Base-by-base conservation (phyloP, 2,888 invertebrate species). In the Parascotia fuliginaria region DNA sequence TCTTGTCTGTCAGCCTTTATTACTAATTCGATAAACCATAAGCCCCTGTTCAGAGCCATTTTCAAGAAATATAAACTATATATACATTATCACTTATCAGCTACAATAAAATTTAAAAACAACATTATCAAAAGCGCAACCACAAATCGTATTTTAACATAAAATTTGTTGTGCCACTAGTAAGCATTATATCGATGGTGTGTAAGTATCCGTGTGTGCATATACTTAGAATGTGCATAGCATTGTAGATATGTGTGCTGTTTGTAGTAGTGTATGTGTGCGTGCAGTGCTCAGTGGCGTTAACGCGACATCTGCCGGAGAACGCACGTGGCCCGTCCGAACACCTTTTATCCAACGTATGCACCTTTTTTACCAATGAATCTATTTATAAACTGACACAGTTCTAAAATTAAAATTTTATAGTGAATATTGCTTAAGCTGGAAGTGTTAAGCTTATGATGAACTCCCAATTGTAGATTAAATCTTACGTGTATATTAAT, bases 321-420 rank as follows among this genome's bases (percentile, higher is more conserved):
- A 46, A 55, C 75, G 84, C 87, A 87, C 87, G 87, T 87, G 87
- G 79, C 78, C 11, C n/a, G n/a, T n/a, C n/a, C 42, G 79, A 79
- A 85, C 91, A 90, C 91, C 91, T 91, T 91, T 90, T 86, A 87
- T 87, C 82, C 73, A 60, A 57, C 51, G 68, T 50, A 55, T 78
- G 77, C 74, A 68, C 70, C 77, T 82, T 85, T 81, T 87, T 88
- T 86, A 79, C 78, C 77, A 75, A 73, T 73, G 57, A 59, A 70
- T 73, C 84, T 87, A 88, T 88, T 86, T 85, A 79, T 83, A 83
- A 66, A 80, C 80, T 81, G 79, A 74, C 82, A 79, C 77, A 79
- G 75, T 81, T 84, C 80, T 83, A 78, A 71, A 75, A 75, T 79
- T 77, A 76, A 6, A 58, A 29, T 55, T 58, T 61, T 44, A 54